phyloP scores from a whole-genome alignment of 2,888 invertebrate genomes.

The Perithous albicinctus region DNA sequence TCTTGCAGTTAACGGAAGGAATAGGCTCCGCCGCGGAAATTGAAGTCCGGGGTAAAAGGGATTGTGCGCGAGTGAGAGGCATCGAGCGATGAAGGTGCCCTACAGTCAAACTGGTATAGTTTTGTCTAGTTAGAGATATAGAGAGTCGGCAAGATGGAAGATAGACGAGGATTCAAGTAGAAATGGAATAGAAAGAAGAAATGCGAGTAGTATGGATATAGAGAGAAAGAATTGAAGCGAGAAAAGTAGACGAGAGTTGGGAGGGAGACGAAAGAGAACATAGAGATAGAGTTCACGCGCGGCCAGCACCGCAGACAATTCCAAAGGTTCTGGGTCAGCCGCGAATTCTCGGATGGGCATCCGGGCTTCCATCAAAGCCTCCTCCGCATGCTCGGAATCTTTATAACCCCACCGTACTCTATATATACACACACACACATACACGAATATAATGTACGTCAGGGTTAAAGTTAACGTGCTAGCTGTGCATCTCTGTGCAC shows the following conservation, averaged over 20 bases:
- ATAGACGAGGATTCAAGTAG: slow-evolving; percentile 13
- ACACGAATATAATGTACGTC: too few species aligned
- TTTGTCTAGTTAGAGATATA: neutral
- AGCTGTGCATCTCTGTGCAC: neutral
- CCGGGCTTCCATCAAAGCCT: slow-evolving; percentile 36
- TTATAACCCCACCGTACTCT: slow-evolving; percentile 19
- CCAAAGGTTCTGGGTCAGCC: slow-evolving; percentile 46
- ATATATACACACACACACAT: neutral
- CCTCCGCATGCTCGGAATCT: slow-evolving; percentile 36
- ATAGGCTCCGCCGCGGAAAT: slow-evolving; percentile 45
- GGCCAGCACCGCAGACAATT: slow-evolving; percentile 25
- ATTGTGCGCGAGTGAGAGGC: slow-evolving; percentile 15
- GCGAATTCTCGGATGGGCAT: slow-evolving; percentile 40
- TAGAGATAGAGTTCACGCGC: slow-evolving; percentile 1
- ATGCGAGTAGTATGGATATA: neutral
- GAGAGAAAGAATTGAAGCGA: slow-evolving; percentile 23
- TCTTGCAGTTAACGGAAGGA: slow-evolving; percentile 47
- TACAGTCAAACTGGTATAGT: slow-evolving; percentile 8
- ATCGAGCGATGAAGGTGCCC: neutral
- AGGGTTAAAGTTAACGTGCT: slow-evolving; percentile 41
- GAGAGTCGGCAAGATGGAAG: neutral
- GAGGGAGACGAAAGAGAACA: slow-evolving; percentile 19
- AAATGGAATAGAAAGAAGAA: slow-evolving; percentile 26
- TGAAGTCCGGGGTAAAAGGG: slow-evolving; percentile 49
- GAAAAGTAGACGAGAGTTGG: neutral